phyloP scores from a whole-genome alignment of 2,888 invertebrate genomes.

The Drosophila pseudotakahashii region DNA sequence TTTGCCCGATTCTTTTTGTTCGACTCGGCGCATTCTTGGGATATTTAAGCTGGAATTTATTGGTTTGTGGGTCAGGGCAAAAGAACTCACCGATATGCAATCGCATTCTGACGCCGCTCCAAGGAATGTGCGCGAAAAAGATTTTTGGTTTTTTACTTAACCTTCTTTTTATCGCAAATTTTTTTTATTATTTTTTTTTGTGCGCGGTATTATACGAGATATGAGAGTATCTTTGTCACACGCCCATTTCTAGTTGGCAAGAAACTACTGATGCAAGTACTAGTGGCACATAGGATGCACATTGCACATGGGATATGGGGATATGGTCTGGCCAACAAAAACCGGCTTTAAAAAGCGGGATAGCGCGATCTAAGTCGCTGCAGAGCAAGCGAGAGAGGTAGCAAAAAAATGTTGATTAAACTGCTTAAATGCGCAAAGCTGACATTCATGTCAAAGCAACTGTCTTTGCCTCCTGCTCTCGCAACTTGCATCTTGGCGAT shows the following conservation, averaged over 20 bases:
- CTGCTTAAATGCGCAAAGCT: constrained; percentile 80
- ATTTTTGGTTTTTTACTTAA: neutral
- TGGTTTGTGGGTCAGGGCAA: constrained; percentile 75
- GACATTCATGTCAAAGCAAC: constrained; percentile 81
- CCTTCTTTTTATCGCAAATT: neutral
- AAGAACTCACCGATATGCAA: constrained; percentile 48
- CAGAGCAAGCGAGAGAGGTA: constrained; percentile 15
- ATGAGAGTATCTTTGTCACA: constrained; percentile 27
- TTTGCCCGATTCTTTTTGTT: constrained; percentile 33
- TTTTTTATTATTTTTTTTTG: neutral
- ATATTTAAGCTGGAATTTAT: constrained; percentile 78
- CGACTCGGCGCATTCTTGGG: constrained; percentile 60
- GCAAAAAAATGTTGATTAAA: constrained; percentile 77
- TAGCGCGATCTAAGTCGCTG: constrained; percentile 6
- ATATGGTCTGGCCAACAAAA: constrained; percentile 44
- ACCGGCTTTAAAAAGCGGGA: constrained; percentile 52
- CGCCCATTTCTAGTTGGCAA: constrained; percentile 31
- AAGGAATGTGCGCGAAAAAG: constrained; percentile 52
- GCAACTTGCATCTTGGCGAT: neutral
- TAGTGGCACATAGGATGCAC: constrained; percentile 22
- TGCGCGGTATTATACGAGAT: neutral
- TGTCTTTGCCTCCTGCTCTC: constrained; percentile 19
- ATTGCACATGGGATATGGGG: constrained; percentile 20
- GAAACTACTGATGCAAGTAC: constrained; percentile 10
- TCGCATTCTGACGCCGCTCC: constrained; percentile 67